Evolutionary conservation across 2,797 vertebrate genomes (phyloP), one percentile per base, ranked within the genome.

Genomic region (Schizopygopsis malacanthus): DNA sequence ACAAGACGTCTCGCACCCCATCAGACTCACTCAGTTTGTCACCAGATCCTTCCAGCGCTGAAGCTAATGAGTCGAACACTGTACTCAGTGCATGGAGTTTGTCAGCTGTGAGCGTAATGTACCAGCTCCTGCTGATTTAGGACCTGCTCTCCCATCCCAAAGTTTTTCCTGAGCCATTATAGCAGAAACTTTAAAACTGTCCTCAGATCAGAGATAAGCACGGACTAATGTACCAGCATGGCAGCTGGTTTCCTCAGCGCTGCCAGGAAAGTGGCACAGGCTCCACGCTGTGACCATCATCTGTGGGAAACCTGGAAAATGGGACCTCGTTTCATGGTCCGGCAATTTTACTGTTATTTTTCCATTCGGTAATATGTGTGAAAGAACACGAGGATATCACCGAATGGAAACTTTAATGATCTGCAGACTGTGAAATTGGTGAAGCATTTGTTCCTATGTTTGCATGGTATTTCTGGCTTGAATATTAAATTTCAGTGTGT

Each of bases 221-320:
- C 12, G 50, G 39, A 56, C 33, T 63, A 50, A 79, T 87, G 56
- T 50, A 41, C 12, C 67, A 22, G 54, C 33, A 37, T 63, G 39
- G 41, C 61, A 78, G 78, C 45, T 37, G 54, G 59, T 47, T 65
- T 81, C 41, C 45, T 67, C 61, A 33, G 50, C 45, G 5, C 47
- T 82, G 81, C 79, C 61, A 28, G 6, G 28, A 86, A 33, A 76
- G 33, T 85, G 77, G 59, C 86, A 81, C 47, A 56, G 63, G 59
- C 70, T 37, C 37, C 86, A 54, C 37, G 76, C 81, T 80, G 86
- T 63, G 86, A 28, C 61, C 59, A 45, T 79, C 83, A 45, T 83
- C 81, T 72, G 50, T 69, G 77, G 47, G 47, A 84, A 87, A 76
- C 61, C 79, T 56, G 39, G 76, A 52, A 83, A 87, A 72, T 79